A percentile compares a stretch with the other conserved stretches of the same genome.
These are phyloP conservation scores for Drosophila rellima DNA, from an alignment of 2,888 invertebrate genomes.

Conservation along the genomic window DNA sequence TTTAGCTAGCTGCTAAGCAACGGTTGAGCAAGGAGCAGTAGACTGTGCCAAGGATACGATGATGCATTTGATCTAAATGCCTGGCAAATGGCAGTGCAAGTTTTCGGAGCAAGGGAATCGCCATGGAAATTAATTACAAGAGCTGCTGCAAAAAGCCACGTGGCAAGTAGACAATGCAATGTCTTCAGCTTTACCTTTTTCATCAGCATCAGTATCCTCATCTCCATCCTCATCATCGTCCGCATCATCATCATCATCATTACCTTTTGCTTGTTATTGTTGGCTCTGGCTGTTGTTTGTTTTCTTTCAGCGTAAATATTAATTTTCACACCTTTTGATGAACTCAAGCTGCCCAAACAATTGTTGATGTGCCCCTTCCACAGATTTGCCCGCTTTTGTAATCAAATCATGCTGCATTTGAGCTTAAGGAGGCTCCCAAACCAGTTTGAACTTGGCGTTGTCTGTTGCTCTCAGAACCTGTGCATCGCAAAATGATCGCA, in stretches of 20 bases:
- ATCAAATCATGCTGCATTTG: slow-evolving; percentile 67
- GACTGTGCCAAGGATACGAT: slow-evolving; percentile 25
- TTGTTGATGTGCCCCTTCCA: slow-evolving; percentile 30
- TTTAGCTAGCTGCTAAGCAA: slow-evolving; percentile 58
- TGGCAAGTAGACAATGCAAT: slow-evolving; percentile 57
- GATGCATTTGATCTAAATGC: slow-evolving; percentile 72
- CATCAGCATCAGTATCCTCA: slow-evolving; percentile 3
- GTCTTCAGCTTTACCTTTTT: neutral
- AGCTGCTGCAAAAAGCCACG: slow-evolving; percentile 19
- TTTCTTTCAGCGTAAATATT: slow-evolving; percentile 64
- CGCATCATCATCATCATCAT: neutral
- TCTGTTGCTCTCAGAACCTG: slow-evolving; percentile 46
- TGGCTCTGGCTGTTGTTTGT: slow-evolving; percentile 10
- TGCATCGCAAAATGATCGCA: slow-evolving; percentile 51
- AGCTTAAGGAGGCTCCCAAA: slow-evolving; percentile 2
- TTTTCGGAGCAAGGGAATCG: slow-evolving; percentile 1
- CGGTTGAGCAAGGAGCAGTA: slow-evolving; percentile 21
- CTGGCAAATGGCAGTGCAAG: slow-evolving; percentile 50
- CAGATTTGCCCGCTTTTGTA: slow-evolving; percentile 28
- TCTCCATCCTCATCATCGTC: neutral
- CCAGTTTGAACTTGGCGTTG: slow-evolving; percentile 38
- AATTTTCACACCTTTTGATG: slow-evolving; percentile 74
- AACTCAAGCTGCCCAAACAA: slow-evolving; percentile 26
- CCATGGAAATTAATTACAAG: slow-evolving; percentile 71
- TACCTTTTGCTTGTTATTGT: slow-evolving; percentile 6